Base-by-base conservation (phyloP, 2,888 invertebrate species). In the Mesoligia furuncula region DNA sequence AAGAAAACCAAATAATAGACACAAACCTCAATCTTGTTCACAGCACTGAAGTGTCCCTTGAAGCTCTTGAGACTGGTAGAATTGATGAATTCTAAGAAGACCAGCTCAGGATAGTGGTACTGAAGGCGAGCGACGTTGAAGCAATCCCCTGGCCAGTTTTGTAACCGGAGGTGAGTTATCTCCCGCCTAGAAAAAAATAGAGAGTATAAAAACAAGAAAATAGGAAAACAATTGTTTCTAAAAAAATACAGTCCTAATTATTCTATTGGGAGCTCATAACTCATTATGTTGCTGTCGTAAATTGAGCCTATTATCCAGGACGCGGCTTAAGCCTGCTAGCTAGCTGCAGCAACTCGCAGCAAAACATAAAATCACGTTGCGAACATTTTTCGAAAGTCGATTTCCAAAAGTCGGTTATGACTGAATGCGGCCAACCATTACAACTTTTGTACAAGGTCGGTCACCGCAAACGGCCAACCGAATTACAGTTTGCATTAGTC, bases 141-240 rank as follows among this genome's bases (percentile, higher is more conserved):
- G 85, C 96, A 96, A 42, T 91, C 86, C 1, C 95, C 95, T 0
- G 95, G 94, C 95, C 96, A 96, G 42, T 94, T 92, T 76, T 92
- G 79, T 39, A 96, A 70, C 69, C 88, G 90, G 17, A 96, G 85
- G 74, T 93, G 89, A 36, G 87, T 90, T 86, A 96, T 93, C 42
- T 94, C 91, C 42, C 85, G 81, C 73, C 96, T 96, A 89, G 13
- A 87, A 89, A 82, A 75, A 81, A 82, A 68, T 36, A 36, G 7
- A 73, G 13, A 31, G 15, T 31, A 31, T 51, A 31, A 15, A 68
- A 5, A 31, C 9, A 48, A 31, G 7, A 24, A 67, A 54, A 54
- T 9, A 9, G 45, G 11, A 20, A 13, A 64, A 64, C 9, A 11
- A 27, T 8, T 24, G 15, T 9, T 24, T 31, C 31, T 24, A 15